Base-by-base conservation (phyloP, 2,113 vertebrate species). In the Rhabdornis inornatus region DNA sequence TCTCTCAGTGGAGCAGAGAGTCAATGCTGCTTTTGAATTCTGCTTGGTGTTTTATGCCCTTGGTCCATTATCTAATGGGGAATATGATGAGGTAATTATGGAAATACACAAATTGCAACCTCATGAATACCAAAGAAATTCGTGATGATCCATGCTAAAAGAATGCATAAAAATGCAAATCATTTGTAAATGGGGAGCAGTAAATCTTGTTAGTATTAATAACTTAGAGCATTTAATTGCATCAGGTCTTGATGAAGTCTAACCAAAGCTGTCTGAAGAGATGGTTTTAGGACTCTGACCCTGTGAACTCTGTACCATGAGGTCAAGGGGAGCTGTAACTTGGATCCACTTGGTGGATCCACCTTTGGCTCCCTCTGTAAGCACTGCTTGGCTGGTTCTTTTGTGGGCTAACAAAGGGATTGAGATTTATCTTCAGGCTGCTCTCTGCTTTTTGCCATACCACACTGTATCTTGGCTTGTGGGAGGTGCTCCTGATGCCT, bases 171-270 rank as follows among this genome's bases (percentile, higher is more conserved):
- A 95, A 94, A 79, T 96, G 71, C 72, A 86, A 92, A 95, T 95
- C 6, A 90, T 95, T 93, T 95, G 78, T 92, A 93, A 94, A 91
- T 91, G 89, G 84, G 50, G 94, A 79, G 69, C 77, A 81, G 77
- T 95, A 94, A 94, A 96, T 97, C 86, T 94, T 94, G 83, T 92
- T 95, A 88, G 89, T 93, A 87, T 94, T 92, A 93, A 93, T 86
- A 96, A 94, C 47, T 49, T 86, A 31, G 76, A 80, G 83, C 93
- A 86, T 91, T 85, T 94, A 92, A 93, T 49, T 92, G 53, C 68
- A 91, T 91, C 57, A 60, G 49, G 45, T 70, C 94, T 65, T 55
- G 31, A 63, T 70, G 66, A 93, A 71, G 74, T 74, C 44, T 87
- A 97, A 95, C 35, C 53, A 66, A 85, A 23, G 50, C 30, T 12